A percentile compares a stretch with the other conserved stretches of the same genome.
These are phyloP conservation scores for Mycteria americana DNA, from an alignment of 2,797 vertebrate species.

Conservation along the genomic window DNA sequence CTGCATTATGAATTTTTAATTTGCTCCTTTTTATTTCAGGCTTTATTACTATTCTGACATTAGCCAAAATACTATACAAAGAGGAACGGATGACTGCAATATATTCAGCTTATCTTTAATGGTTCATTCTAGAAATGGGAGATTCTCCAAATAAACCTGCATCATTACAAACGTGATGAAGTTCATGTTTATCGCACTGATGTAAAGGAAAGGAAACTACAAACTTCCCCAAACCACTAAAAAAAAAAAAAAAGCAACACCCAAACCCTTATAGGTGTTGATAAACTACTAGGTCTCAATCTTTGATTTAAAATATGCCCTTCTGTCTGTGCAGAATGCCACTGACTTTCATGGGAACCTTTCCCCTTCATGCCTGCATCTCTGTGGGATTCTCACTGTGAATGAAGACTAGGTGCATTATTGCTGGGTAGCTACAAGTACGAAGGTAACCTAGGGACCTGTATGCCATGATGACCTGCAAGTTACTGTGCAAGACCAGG, in stretches of 20 bases:
- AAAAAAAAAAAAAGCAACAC: background rate
- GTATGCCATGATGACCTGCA: background rate
- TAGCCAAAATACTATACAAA: background rate
- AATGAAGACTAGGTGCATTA: background rate
- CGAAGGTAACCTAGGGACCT: background rate
- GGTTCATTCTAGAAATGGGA: background rate
- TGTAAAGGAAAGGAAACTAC: background rate
- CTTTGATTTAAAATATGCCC: background rate
- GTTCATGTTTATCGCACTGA: background rate
- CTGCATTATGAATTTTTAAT: slow-evolving; percentile 22
- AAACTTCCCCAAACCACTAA: background rate
- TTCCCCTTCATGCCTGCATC: background rate
- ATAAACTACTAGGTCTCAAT: background rate
- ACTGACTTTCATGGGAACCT: background rate
- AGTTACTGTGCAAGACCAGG: background rate
- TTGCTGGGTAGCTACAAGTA: background rate
- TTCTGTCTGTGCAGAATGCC: background rate
- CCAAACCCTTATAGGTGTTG: background rate
- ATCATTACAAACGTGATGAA: background rate
- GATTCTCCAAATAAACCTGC: background rate
- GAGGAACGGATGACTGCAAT: background rate
- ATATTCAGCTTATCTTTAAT: background rate
- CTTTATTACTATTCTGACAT: background rate
- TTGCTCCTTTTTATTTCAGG: background rate
- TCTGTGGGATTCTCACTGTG: background rate